Evolutionary conservation across 2,797 vertebrate genomes (phyloP).

Genomic region (Liasis olivaceus): DNA sequence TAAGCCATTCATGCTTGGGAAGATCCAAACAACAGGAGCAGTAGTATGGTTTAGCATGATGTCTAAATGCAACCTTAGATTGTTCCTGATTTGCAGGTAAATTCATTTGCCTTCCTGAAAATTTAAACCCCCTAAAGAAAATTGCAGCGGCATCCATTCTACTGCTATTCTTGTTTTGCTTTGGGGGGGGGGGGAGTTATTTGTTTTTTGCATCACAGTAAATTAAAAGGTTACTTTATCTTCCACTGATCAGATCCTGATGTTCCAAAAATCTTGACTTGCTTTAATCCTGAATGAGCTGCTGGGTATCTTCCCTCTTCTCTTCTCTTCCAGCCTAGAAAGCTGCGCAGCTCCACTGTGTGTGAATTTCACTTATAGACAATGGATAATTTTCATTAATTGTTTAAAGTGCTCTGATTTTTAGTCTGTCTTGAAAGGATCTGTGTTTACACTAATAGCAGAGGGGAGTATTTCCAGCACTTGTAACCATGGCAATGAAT

Average conservation of each 20-base stretch:
- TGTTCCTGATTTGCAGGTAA: neutral
- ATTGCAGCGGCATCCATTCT: neutral
- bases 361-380: conserved; percentile 53
- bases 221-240: neutral
- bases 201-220: neutral
- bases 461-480: conserved; percentile 75
- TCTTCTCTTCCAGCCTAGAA: conserved; percentile 8
- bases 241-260: neutral
- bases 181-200: neutral
- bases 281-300: neutral
- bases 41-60: neutral
- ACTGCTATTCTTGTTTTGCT: neutral
- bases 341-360: conserved; percentile 49
- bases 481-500: conserved; percentile 80
- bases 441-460: conserved; percentile 73
- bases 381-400: conserved; percentile 69
- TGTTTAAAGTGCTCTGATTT: conserved; percentile 69
- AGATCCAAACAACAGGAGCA: neutral
- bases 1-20: neutral
- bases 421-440: conserved; percentile 67
- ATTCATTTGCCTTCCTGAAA: neutral
- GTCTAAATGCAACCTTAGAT: neutral
- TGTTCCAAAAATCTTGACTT: neutral
- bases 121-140: neutral
- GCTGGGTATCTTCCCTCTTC: neutral